These are phyloP conservation scores for Nymphicus hollandicus DNA, from an alignment of 2,113 vertebrate genomes.

Conservation along the genomic window DNA sequence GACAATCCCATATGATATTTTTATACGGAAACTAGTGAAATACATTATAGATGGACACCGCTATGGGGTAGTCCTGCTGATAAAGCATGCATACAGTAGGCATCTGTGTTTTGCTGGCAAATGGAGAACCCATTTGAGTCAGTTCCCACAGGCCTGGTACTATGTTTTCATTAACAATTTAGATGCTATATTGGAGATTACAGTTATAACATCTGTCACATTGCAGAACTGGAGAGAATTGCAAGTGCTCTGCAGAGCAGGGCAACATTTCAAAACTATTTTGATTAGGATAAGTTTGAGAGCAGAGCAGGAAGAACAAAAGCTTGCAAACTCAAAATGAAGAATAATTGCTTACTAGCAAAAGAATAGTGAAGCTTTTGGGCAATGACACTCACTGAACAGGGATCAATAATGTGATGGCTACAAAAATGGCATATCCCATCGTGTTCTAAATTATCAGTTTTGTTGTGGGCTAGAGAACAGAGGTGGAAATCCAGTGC, in stretches of 20 bases:
- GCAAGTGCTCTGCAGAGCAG: neutral
- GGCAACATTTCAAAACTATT: neutral
- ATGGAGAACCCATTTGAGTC: neutral
- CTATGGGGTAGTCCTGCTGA: neutral
- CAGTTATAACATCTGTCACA: neutral
- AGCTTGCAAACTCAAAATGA: neutral
- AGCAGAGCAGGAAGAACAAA: neutral
- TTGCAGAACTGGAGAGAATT: neutral
- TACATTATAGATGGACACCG: neutral
- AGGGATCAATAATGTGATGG: neutral
- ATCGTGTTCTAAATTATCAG: neutral
- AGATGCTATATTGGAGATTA: neutral
- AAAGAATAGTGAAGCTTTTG: neutral
- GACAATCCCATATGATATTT: neutral
- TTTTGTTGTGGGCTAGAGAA: neutral
- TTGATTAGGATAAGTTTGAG: neutral
- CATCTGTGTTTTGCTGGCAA: neutral
- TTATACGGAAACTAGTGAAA: neutral
- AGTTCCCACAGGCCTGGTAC: neutral
- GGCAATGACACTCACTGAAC: neutral
- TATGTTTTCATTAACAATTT: neutral
- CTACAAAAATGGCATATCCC: neutral
- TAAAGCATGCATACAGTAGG: neutral
- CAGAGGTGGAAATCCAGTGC: neutral
- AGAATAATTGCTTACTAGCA: neutral